Percentiles rank a stretch among this genome's conserved stretches.
These are phyloP conservation scores for Pristionchus japonicus DNA, from an alignment of 2,888 invertebrate species.

Conservation along the genomic window DNA sequence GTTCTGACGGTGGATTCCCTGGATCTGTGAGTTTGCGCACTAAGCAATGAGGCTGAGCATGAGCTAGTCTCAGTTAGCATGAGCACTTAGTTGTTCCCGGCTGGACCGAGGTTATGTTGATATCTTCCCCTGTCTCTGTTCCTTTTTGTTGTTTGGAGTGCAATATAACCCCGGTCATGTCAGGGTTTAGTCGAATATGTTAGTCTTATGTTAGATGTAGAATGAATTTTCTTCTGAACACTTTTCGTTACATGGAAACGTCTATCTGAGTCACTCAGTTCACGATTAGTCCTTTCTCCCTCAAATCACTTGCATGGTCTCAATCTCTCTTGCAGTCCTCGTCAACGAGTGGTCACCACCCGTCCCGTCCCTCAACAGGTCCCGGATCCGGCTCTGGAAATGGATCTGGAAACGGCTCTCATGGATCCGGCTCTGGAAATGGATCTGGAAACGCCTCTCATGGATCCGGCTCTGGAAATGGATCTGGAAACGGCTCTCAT, in stretches of 20 bases:
- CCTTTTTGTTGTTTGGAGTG: conserved; percentile 1
- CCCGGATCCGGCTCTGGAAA: not conserved
- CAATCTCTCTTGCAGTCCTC: conserved; percentile 14
- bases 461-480: not conserved
- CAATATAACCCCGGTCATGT: not conserved
- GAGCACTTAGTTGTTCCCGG: not conserved
- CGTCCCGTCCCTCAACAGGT: not conserved
- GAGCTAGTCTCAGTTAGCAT: not conserved
- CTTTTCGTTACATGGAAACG: not conserved
- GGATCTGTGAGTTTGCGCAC: conserved; percentile 1
- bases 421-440: not conserved
- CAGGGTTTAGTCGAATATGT: not conserved
- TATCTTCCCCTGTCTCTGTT: not conserved
- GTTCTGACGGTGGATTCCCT: not conserved
- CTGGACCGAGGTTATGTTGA: not conserved
- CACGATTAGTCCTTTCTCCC: not conserved
- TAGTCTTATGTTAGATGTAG: not conserved
- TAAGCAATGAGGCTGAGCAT: not conserved
- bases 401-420: not conserved
- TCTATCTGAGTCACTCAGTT: not conserved
- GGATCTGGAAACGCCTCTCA: not conserved
- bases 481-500: not conserved
- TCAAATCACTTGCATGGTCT: conserved; percentile 23
- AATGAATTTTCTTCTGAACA: not conserved
- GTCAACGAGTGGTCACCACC: not conserved